Base-by-base conservation (phyloP, 2,888 invertebrate species). In the Agonopterix alstromeriana region DNA sequence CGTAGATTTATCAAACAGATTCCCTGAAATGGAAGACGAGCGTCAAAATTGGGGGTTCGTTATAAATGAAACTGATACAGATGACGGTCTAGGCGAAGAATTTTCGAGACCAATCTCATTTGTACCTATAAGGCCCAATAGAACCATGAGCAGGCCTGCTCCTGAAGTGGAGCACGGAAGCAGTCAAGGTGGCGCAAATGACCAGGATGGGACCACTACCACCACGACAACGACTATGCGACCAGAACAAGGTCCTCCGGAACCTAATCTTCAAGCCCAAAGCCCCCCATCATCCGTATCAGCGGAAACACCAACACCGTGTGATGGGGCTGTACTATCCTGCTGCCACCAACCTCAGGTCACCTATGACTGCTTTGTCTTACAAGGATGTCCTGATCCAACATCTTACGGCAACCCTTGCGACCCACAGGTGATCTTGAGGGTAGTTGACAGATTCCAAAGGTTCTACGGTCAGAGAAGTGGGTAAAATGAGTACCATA, bases 311-410 rank as follows among this genome's bases (percentile, higher is more conserved):
- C 77, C 77, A 0, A 69, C 62, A 36, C 50, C 54, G 0, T 85
- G 86, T 51, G 85, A 85, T 49, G 65, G 66, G 40, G 84, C 85
- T 0, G 67, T 82, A 1, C 52, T 86, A 2, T 70, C 69, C 35
- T 86, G 86, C 54, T 86, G 86, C 52, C 81, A 78, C 54, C 67
- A 66, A 50, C 55, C 63, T 0, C 58, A 67, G 48, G 65, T 77
- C 2, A 70, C 70, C 1, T 69, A 71, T 48, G 69, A 74, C 9
- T 86, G 85, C 56, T 86, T 86, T 12, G 67, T 59, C 8, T 43
- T 52, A 10, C 70, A 76, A 51, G 82, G 82, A 0, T 86, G 85
- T 47, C 69, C 63, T 8, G 91, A 93, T 70, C 83, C 90, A 1
- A 56, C 73, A n/a, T 50, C 77, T 49, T 66, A 77, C 55, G 61